Conservation (phyloP, 2,113 vertebrate genomes). For the Mixornis gularis region DNA sequence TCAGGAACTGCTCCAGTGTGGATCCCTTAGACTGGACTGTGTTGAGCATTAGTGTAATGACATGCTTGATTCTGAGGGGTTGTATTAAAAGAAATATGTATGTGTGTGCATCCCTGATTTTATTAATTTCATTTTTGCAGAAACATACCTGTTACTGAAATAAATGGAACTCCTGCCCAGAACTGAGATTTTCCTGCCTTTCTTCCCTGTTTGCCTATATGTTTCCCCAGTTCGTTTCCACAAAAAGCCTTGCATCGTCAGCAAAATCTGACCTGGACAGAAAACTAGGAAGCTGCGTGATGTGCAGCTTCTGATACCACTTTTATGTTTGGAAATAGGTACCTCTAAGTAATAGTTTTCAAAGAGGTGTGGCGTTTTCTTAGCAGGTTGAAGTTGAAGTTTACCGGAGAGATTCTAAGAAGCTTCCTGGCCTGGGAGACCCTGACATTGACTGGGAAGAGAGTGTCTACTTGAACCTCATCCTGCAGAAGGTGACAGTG, state of each 20-base stretch:
- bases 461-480: conserved; percentile 95
- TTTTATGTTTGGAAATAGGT: background rate
- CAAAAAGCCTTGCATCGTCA: background rate
- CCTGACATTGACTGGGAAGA: conserved; percentile 99
- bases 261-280: background rate
- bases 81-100: background rate
- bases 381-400: conserved; percentile 94
- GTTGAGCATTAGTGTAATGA: background rate
- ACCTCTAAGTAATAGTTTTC: background rate
- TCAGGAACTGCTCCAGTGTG: background rate
- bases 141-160: background rate
- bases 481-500: conserved; percentile 88
- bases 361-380: background rate
- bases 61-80: background rate
- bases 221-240: background rate
- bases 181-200: background rate
- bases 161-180: background rate
- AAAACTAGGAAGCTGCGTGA: background rate
- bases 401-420: conserved; percentile 95
- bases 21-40: background rate
- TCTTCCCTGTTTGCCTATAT: background rate
- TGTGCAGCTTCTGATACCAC: background rate
- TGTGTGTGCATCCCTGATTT: background rate
- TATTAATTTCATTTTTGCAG: background rate
- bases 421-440: conserved; percentile 93